Evolutionary conservation across 2,888 invertebrate genomes (phyloP), one percentile per base, ranked within the genome.

Genomic region (Pollenia amentaria): DNA sequence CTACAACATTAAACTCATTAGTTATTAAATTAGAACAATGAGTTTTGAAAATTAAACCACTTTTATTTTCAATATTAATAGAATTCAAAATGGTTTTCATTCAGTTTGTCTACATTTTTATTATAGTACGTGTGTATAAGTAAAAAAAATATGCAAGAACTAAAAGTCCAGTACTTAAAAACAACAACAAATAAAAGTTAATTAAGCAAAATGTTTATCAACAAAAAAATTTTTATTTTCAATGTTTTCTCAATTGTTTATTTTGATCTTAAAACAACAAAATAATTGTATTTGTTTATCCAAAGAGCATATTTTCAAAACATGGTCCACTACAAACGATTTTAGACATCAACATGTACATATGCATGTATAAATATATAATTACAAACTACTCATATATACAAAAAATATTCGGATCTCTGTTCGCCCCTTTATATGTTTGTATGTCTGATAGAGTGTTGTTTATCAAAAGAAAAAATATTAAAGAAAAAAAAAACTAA

Each of bases 131-230:
- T n/a, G 6, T 6, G 6, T 29, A 6, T 6, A 29, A 18, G 14
- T 21, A 72, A 72, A 72, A 44, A 57, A 21, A 57, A 53, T 64
- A 51, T 48, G 51, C 42, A 67, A 46, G 46, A 60, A 65, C 3
- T 21, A 42, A 29, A 55, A 55, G 44, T 9, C 7, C 21, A 76
- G 53, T 21, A 48, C 12, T 77, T 46, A 3, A 51, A 57, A 75
- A 64, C 12, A 57, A 16, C 44, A 80, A 21, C 29, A 44, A 65
- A 14, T 57, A 29, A 44, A 69, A 72, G 40, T 84, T 83, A 87
- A 83, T 83, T 83, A 87, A 87, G 29, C 18, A 44, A 67, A 80
- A 16, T 83, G 67, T 87, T 87, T 83, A 65, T 80, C 65, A 70
- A 65, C 75, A 78, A 78, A 73, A 46, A 73, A 16, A 3, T 70